Conservation (phyloP, 2,113 vertebrate species). For the Mobula hypostoma region DNA sequence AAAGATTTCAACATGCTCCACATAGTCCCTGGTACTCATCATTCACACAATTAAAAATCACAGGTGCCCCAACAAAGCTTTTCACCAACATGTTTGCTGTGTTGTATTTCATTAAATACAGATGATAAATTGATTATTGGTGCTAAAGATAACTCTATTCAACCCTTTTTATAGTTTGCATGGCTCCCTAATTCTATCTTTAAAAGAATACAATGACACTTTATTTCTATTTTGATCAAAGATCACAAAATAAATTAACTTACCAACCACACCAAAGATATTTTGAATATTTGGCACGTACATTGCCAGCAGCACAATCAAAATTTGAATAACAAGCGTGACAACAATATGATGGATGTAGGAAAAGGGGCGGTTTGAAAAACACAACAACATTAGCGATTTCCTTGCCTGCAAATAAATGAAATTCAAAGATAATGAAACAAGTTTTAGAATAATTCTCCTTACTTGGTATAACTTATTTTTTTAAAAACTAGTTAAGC, state of each 20-base stretch:
- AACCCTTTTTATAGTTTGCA: background rate
- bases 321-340: constrained; percentile 65
- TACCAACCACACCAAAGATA: constrained; percentile 86
- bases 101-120: background rate
- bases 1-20: background rate
- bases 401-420: constrained; percentile 72
- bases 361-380: constrained; percentile 62
- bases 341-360: constrained; percentile 67
- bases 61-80: constrained; percentile 17
- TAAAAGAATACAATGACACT: background rate
- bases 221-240: background rate
- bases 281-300: constrained; percentile 84
- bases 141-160: background rate
- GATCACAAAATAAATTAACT: constrained; percentile 47
- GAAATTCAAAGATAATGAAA: background rate
- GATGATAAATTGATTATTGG: background rate
- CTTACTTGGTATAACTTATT: no score
- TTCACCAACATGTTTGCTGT: constrained; percentile 6
- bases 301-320: constrained; percentile 76
- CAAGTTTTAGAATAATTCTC: background rate
- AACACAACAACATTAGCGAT: constrained; percentile 67
- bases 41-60: constrained; percentile 29
- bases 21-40: constrained; percentile 12
- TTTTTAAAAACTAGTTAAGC: no score
- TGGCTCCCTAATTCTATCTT: background rate